Conservation (phyloP, 1,140 invertebrate species). For the Drosophila neocordata region DNA sequence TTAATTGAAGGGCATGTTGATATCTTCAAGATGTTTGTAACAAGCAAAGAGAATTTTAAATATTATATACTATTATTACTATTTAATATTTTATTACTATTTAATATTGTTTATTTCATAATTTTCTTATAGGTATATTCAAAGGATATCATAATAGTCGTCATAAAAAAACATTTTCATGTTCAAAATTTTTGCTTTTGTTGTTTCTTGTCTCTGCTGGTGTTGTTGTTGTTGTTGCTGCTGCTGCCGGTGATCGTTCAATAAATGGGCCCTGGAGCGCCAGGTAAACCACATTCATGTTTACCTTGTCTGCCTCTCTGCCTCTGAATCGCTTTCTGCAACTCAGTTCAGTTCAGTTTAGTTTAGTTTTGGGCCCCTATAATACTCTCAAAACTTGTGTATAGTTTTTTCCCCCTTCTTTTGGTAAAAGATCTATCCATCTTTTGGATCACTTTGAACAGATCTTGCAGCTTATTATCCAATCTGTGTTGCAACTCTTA, state of each 20-base stretch:
- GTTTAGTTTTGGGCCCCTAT: neutral
- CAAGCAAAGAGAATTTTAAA: too few species aligned
- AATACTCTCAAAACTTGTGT: too few species aligned
- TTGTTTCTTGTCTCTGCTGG: slow-evolving; percentile 34
- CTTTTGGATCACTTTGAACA: neutral
- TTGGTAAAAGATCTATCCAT: neutral
- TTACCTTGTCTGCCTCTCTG: slow-evolving; percentile 26
- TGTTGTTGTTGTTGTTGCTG: too few species aligned
- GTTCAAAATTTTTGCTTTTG: slow-evolving; percentile 15
- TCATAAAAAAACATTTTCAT: neutral
- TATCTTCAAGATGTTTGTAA: neutral
- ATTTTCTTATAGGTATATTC: too few species aligned
- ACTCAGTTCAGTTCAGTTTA: slow-evolving; percentile 8
- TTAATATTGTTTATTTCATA: too few species aligned
- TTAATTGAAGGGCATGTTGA: neutral
- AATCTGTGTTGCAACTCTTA: slow-evolving; percentile 4
- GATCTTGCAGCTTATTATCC: neutral
- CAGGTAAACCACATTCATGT: slow-evolving; percentile 69
- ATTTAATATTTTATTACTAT: too few species aligned
- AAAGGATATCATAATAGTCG: neutral
- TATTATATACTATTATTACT: too few species aligned
- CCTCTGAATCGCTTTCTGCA: too few species aligned
- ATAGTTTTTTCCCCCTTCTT: neutral
- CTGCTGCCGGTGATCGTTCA: slow-evolving; percentile 49
- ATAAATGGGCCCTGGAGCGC: slow-evolving; percentile 63